phyloP scores from a whole-genome alignment of 2,113 vertebrate species.

The Megalops atlanticus region DNA sequence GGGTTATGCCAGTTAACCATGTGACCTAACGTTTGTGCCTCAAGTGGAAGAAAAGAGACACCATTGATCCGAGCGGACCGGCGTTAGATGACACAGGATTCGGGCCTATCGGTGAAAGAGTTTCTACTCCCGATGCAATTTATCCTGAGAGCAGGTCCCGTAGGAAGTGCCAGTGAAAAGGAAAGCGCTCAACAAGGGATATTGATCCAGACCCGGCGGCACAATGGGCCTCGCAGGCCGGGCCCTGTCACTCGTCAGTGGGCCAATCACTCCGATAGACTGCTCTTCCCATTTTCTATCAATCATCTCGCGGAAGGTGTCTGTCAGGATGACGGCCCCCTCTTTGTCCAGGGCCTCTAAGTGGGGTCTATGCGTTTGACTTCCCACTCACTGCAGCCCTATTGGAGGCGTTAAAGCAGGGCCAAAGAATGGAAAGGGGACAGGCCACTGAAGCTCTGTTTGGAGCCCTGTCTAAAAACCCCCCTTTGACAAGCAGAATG shows the following conservation, averaged over 20 bases:
- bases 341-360: conserved; percentile 18
- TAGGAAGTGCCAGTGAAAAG: conserved; percentile 26
- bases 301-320: conserved; percentile 26
- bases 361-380: conserved; percentile 7
- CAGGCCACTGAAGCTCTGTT: not conserved
- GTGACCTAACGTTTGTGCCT: not conserved
- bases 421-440: not conserved
- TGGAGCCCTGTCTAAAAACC: not conserved
- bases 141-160: conserved; percentile 9
- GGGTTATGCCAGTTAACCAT: not conserved
- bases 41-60: not conserved
- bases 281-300: conserved; percentile 22
- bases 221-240: conserved; percentile 11
- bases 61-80: not conserved
- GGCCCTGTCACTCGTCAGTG: conserved; percentile 28
- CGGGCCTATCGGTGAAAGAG: not conserved
- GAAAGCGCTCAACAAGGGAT: conserved; percentile 13
- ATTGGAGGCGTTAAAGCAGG: conserved; percentile 1
- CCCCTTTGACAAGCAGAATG: too few relatives aligned
- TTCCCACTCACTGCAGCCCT: conserved; percentile 3
- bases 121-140: not conserved
- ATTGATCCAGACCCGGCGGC: not conserved
- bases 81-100: not conserved
- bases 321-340: conserved; percentile 8
- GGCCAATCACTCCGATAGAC: conserved; percentile 26